A percentile compares a stretch with the other conserved stretches of the same genome.
phyloP scores from a whole-genome alignment of 2,113 vertebrate species.

The Melanerpes formicivorus region DNA sequence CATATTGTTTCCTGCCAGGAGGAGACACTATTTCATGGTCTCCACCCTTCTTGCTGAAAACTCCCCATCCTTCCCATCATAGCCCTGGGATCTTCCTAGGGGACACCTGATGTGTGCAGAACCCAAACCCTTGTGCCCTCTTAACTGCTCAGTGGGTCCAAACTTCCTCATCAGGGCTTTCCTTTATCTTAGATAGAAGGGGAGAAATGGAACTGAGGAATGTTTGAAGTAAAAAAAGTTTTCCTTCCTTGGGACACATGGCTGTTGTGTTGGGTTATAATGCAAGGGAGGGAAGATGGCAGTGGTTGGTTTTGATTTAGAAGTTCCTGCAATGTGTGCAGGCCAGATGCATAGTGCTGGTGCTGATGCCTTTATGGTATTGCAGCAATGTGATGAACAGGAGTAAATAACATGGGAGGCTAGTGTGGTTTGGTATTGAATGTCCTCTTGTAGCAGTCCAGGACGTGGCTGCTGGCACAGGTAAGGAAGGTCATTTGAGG shows the following conservation, averaged over 20 bases:
- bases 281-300: neutral
- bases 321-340: neutral
- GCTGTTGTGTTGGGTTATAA: neutral
- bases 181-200: neutral
- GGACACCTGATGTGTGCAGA: neutral
- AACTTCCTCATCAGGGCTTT: neutral
- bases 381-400: neutral
- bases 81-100: neutral
- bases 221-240: neutral
- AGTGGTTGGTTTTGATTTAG: neutral
- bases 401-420: neutral
- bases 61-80: neutral
- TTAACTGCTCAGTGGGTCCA: neutral
- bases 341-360: fast-evolving
- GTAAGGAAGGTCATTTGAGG: neutral
- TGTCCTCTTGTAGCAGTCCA: neutral
- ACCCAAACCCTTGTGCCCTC: neutral
- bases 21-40: neutral
- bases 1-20: neutral
- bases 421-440: neutral
- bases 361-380: neutral
- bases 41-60: conserved; percentile 3
- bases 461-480: neutral
- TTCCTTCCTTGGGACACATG: neutral
- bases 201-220: conserved; percentile 16